Conservation (phyloP, 2,888 invertebrate genomes). For the Amphipoea lucens region DNA sequence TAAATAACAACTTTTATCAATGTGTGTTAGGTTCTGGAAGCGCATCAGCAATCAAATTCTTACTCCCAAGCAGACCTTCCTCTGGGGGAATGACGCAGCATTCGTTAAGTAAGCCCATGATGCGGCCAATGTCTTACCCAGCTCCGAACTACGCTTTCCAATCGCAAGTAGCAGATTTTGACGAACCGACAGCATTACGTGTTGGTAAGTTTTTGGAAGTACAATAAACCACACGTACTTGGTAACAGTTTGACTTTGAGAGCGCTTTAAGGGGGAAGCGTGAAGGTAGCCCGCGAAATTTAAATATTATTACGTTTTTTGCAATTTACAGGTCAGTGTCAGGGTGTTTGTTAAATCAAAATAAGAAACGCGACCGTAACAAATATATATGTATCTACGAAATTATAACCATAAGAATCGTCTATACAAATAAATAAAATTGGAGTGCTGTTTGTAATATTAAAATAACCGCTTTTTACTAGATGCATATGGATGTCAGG, state of each 20-base stretch:
- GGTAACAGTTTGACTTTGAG: not conserved
- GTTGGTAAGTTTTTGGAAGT: slow-evolving; percentile 16
- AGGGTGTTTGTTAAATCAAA: too few species aligned
- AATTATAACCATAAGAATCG: too few species aligned
- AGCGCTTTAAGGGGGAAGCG: not conserved
- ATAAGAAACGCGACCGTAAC: too few species aligned
- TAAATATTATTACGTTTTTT: not conserved
- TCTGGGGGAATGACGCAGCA: not conserved
- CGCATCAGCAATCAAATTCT: not conserved
- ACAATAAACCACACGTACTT: not conserved
- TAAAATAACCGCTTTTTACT: too few species aligned
- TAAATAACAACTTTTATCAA: slow-evolving; percentile 2
- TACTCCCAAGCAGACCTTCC: rapidly evolving
- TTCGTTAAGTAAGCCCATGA: not conserved
- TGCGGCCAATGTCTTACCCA: not conserved
- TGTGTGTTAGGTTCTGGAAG: slow-evolving; percentile 14
- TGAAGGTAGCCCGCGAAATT: not conserved
- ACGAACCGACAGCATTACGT: too few species aligned
- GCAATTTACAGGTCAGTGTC: not conserved
- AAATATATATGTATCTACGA: too few species aligned
- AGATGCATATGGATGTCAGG: too few species aligned
- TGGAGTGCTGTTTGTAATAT: too few species aligned
- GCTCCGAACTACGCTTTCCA: not conserved
- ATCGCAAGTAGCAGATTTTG: not conserved
- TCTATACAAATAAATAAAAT: too few species aligned